These are phyloP conservation scores for Polyodon spathula DNA, from an alignment of 2,113 vertebrate species.

Conservation along the genomic window DNA sequence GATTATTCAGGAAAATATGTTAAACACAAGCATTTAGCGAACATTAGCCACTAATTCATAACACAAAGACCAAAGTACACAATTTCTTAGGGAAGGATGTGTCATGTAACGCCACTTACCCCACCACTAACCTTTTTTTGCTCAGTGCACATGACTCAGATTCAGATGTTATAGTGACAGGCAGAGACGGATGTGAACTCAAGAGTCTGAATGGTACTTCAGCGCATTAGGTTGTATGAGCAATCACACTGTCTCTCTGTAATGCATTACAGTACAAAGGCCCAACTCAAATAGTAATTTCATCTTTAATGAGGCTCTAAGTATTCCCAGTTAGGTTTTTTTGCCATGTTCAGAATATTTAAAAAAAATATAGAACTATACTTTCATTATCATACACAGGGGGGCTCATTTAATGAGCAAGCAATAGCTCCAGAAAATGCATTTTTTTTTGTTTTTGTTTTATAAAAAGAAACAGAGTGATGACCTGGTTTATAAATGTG, in stretches of 20 bases:
- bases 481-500: too few species aligned
- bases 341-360: neutral
- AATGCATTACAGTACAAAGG: neutral
- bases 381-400: neutral
- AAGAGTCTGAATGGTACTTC: too few species aligned
- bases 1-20: neutral
- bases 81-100: too few species aligned
- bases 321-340: neutral
- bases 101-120: too few species aligned
- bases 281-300: neutral
- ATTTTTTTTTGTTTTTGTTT: too few species aligned
- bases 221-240: neutral
- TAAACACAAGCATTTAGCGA: neutral
- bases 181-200: too few species aligned
- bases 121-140: too few species aligned
- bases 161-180: too few species aligned
- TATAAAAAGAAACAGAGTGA: too few species aligned
- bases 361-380: neutral
- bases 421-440: neutral
- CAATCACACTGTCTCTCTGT: neutral
- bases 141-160: too few species aligned
- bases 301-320: neutral
- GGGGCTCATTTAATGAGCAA: neutral
- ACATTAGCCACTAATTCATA: too few species aligned
- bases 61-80: too few species aligned